Percentiles rank a stretch among this genome's conserved stretches.
phyloP scores from a whole-genome alignment of 2,113 vertebrate species.

The Anser cygnoides region DNA sequence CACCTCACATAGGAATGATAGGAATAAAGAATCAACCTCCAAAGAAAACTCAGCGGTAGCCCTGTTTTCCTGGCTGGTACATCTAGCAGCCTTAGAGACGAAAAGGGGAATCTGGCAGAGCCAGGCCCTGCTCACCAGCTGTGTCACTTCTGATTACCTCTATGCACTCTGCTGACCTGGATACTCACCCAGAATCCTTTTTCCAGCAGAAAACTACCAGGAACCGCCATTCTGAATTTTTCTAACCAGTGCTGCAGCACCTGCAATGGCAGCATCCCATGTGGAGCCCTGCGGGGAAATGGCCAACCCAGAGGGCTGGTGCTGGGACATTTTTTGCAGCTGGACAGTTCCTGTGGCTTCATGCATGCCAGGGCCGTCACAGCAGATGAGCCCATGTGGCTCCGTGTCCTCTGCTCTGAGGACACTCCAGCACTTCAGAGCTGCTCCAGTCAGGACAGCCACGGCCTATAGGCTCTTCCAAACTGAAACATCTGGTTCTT shows the following conservation, averaged over 20 bases:
- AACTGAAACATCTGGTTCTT: slow-evolving; percentile 17
- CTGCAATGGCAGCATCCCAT: not conserved
- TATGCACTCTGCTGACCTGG: not conserved
- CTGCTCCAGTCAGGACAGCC: not conserved
- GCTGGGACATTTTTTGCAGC: not conserved
- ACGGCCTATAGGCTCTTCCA: not conserved
- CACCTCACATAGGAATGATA: not conserved
- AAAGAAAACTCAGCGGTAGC: not conserved
- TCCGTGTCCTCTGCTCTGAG: not conserved
- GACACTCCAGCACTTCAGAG: not conserved
- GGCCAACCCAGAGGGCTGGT: not conserved
- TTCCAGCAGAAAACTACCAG: not conserved
- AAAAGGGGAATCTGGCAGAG: not conserved
- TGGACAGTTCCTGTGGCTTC: not conserved
- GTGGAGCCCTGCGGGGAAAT: not conserved
- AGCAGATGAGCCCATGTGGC: not conserved
- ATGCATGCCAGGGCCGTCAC: not conserved
- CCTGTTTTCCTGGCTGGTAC: not conserved
- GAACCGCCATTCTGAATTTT: not conserved
- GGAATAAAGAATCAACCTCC: slow-evolving; percentile 4
- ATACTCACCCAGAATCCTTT: not conserved
- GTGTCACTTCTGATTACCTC: not conserved
- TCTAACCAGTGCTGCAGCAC: not conserved
- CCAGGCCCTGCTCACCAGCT: not conserved
- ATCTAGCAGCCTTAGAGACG: not conserved